Evolutionary conservation across 2,797 vertebrate genomes (phyloP).

Genomic region (Gadopsis marmoratus): DNA sequence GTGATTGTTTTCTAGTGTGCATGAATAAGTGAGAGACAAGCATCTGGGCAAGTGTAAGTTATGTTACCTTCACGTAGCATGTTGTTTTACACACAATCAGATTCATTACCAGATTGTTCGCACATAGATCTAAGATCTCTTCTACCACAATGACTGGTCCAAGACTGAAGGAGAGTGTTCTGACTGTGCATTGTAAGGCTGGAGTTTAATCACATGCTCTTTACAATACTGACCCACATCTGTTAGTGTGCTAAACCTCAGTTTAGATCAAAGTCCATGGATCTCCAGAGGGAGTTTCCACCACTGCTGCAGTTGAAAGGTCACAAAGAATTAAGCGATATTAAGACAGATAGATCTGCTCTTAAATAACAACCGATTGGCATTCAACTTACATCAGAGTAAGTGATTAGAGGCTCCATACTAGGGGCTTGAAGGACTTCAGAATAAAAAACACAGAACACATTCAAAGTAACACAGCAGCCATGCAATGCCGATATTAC

Average conservation of each 20-base stretch:
- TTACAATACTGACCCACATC: slow-evolving; percentile 9
- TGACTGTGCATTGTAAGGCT: background rate
- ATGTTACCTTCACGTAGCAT: background rate
- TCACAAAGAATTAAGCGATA: slow-evolving; percentile 66
- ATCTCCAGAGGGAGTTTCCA: slow-evolving; percentile 54
- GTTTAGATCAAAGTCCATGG: slow-evolving; percentile 36
- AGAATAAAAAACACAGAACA: slow-evolving; percentile 15
- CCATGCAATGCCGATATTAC: background rate
- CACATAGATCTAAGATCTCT: background rate
- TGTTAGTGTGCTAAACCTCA: slow-evolving; percentile 35
- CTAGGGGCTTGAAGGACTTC: background rate
- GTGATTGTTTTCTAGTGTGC: slow-evolving; percentile 47
- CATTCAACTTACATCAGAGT: slow-evolving; percentile 10
- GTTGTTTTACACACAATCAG: slow-evolving; percentile 1
- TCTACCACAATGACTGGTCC: background rate
- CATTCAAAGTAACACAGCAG: background rate
- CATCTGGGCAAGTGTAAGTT: background rate
- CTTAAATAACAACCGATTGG: slow-evolving; percentile 1
- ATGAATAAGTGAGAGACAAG: slow-evolving; percentile 7
- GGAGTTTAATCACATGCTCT: slow-evolving; percentile 17
- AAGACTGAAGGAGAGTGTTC: background rate
- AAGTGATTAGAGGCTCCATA: background rate
- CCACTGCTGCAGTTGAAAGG: slow-evolving; percentile 55
- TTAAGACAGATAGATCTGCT: slow-evolving; percentile 15
- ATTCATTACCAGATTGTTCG: background rate